These are phyloP conservation scores for Bergia puertoricense DNA, from an alignment of 92 coral and sea anemone species.

Conservation along the genomic window DNA sequence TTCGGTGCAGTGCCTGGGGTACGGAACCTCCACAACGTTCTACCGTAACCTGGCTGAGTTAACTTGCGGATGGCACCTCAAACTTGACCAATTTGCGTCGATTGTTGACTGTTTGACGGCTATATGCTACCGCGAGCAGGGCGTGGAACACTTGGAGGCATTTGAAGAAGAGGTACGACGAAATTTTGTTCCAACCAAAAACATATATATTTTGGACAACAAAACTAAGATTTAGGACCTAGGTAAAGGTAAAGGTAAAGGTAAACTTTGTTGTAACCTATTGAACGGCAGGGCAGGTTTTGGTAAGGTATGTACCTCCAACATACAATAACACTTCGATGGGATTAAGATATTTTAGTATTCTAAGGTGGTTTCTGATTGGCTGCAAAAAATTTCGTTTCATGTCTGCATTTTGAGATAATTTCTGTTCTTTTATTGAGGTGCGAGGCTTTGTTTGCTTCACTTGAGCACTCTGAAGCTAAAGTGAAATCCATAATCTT, in stretches of 20 bases:
- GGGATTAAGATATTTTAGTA: no score
- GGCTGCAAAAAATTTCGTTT: no score
- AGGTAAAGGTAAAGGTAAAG: background rate
- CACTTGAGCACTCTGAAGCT: no score
- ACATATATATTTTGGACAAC: background rate
- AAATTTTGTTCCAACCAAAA: slow-evolving; percentile 8
- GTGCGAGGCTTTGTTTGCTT: no score
- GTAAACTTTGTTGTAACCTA: background rate
- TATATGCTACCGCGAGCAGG: slow-evolving; percentile 93
- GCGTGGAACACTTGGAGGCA: slow-evolving; percentile 76
- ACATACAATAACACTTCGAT: no score
- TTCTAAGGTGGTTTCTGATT: no score
- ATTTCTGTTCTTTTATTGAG: no score
- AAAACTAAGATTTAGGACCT: no score
- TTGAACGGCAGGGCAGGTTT: no score
- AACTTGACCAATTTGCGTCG: slow-evolving; percentile 93
- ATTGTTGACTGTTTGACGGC: slow-evolving; percentile 94
- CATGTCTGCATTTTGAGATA: no score
- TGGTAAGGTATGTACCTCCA: no score
- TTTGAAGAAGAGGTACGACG: slow-evolving; percentile 87
- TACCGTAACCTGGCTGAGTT: slow-evolving; percentile 89
- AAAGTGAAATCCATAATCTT: no score
- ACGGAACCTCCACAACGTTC: slow-evolving; percentile 69
- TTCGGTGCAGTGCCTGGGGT: slow-evolving; percentile 88
- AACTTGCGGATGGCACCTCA: slow-evolving; percentile 94